Base-by-base conservation (phyloP, 2,113 vertebrate genomes). In the Grantiella picta region DNA sequence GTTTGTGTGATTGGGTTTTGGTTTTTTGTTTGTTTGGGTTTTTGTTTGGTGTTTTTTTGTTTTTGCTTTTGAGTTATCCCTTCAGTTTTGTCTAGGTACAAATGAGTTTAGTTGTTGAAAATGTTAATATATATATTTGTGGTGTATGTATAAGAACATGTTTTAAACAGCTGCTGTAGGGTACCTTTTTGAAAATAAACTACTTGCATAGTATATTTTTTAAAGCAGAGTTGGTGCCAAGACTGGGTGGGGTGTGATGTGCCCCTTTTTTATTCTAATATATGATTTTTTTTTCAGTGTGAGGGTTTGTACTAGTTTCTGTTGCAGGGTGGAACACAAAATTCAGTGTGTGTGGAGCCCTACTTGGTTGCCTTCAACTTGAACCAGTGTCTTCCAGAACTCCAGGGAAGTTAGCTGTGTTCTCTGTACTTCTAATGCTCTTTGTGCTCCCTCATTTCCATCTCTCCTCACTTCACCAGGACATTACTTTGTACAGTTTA, bases 91-190 rank as follows among this genome's bases (percentile, higher is more conserved):
- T 97, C 94, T 97, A 98, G 98, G 98, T 98, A 98, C 98, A 98
- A 96, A 97, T 97, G 96, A 97, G 93, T 98, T 97, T 98, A 97
- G 98, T 97, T 97, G 97, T 98, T 97, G 96, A 97, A 98, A 97
- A 97, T 98, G 97, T 98, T 98, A 97, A 98, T 98, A 98, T 98
- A 97, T 98, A 97, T 97, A 96, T 97, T 94, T 97, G 96, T 97
- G 96, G 95, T 98, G 95, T 98, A 97, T 94, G 47, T 97, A 97
- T 96, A 97, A 97, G 88, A 94, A 94, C 94, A 93, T 97, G 95
- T 97, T 97, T 93, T 97, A 97, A 97, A 96, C 96, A 97, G 98
- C 98, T 98, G 98, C 98, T 98, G 97, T 97, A 95, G 96, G 97
- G 97, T 98, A 97, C 97, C 97, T 98, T 97, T 96, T 96, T 92